phyloP scores from a whole-genome alignment of 2,888 invertebrate species.

The Melipona bicolor region DNA sequence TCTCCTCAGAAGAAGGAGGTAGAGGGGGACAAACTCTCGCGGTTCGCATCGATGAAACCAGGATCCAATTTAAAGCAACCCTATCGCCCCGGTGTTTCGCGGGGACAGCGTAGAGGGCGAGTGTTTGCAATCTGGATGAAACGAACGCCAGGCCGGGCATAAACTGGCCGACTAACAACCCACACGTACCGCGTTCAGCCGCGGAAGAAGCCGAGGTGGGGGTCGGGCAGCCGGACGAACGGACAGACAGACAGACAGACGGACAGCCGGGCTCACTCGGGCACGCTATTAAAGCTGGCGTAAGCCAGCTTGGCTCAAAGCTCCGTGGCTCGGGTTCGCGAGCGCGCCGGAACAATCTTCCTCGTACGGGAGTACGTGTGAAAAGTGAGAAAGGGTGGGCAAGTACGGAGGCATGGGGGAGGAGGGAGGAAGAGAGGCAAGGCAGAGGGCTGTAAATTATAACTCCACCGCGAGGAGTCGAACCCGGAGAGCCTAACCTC shows the following conservation, averaged over 20 bases:
- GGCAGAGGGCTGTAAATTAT: slow-evolving; percentile 81
- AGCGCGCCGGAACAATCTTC: slow-evolving; percentile 65
- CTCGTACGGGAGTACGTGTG: slow-evolving; percentile 49
- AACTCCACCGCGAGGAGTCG: slow-evolving; percentile 83
- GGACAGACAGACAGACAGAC: slow-evolving; percentile 70
- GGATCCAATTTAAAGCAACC: slow-evolving; percentile 29
- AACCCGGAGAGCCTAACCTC: slow-evolving; percentile 81
- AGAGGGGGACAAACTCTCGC: neutral
- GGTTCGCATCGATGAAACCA: slow-evolving; percentile 19
- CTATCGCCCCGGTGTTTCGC: neutral
- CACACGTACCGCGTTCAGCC: slow-evolving; percentile 76
- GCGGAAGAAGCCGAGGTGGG: slow-evolving; percentile 63
- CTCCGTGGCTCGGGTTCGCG: slow-evolving; percentile 36
- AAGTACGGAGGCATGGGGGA: slow-evolving; percentile 70
- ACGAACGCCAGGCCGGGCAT: slow-evolving; percentile 73
- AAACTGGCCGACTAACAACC: slow-evolving; percentile 83
- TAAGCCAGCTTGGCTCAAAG: slow-evolving; percentile 54
- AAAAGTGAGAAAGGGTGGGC: slow-evolving; percentile 51
- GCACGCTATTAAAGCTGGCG: slow-evolving; percentile 75
- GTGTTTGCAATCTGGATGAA: slow-evolving; percentile 54
- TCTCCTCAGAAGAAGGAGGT: neutral
- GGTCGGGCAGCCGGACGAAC: slow-evolving; percentile 51
- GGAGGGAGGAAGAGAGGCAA: slow-evolving; percentile 69
- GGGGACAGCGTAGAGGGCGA: slow-evolving; percentile 32
- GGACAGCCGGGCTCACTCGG: slow-evolving; percentile 55